phyloP scores from a whole-genome alignment of 2,797 vertebrate genomes.

The Coracias cyanogaster region DNA sequence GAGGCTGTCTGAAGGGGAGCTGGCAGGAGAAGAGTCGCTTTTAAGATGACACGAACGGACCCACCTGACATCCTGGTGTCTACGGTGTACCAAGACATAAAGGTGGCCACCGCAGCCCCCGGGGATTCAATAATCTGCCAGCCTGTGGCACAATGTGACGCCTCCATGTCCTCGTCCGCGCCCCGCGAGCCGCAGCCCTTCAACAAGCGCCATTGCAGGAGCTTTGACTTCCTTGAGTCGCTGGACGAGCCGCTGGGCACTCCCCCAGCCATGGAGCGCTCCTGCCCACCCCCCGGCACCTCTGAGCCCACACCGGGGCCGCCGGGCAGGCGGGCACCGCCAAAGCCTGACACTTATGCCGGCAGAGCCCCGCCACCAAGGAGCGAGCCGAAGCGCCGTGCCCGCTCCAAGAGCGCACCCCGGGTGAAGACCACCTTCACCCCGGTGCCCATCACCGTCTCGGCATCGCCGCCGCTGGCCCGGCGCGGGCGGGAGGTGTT shows the following conservation, averaged over 20 bases:
- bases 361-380: conserved; percentile 74
- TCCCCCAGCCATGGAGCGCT: conserved; percentile 80
- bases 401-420: conserved; percentile 90
- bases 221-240: conserved; percentile 95
- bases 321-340: conserved; percentile 79
- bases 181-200: conserved; percentile 86
- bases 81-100: conserved; percentile 92
- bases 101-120: conserved; percentile 82
- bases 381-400: conserved; percentile 84
- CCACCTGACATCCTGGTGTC: conserved; percentile 96
- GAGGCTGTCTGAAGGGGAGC: conserved; percentile 83
- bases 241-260: conserved; percentile 87
- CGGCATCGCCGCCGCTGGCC: conserved; percentile 74
- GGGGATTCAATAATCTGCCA: conserved; percentile 75
- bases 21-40: conserved; percentile 74
- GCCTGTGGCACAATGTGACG: conserved; percentile 86
- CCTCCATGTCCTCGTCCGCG: conserved; percentile 87
- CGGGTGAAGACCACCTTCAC: conserved; percentile 86
- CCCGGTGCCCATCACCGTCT: conserved; percentile 84
- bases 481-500: conserved; percentile 82
- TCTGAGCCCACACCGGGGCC: conserved; percentile 82
- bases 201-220: conserved; percentile 97
- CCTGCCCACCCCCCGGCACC: conserved; percentile 77
- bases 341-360: conserved; percentile 81
- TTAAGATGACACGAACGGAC: conserved; percentile 98